phyloP scores from a whole-genome alignment of 1,140 invertebrate species.

The Aethina tumida region DNA sequence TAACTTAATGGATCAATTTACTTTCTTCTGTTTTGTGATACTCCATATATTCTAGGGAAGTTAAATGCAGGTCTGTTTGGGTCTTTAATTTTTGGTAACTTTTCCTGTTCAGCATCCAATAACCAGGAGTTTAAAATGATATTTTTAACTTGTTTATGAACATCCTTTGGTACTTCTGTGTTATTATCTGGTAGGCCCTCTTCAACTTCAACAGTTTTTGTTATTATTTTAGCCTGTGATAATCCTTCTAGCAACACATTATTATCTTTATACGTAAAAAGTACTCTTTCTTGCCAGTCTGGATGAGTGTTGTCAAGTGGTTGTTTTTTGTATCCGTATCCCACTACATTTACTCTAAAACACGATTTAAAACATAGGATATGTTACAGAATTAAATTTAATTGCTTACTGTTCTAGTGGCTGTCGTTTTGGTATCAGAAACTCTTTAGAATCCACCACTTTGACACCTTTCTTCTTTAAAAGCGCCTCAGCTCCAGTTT shows the following conservation, averaged over 20 bases:
- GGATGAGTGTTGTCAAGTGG: conserved; percentile 47
- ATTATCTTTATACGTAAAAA: conserved; percentile 47
- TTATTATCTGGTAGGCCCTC: conserved; percentile 50
- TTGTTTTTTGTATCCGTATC: conserved; percentile 31
- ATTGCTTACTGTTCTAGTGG: conserved; percentile 26
- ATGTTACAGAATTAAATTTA: conserved; percentile 6
- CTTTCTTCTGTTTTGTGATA: conserved; percentile 58
- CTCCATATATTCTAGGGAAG: conserved; percentile 61
- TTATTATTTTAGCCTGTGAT: conserved; percentile 59
- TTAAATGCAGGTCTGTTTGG: conserved; percentile 55
- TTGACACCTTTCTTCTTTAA: conserved; percentile 42
- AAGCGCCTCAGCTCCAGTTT: conserved; percentile 41
- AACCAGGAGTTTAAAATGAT: conserved; percentile 59
- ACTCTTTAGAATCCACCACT: conserved; percentile 44
- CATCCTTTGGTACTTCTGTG: conserved; percentile 32
- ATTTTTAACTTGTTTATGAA: conserved; percentile 47
- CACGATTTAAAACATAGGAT: conserved; percentile 10
- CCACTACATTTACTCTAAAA: conserved; percentile 41
- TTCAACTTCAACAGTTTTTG: conserved; percentile 59
- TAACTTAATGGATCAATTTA: conserved; percentile 39
- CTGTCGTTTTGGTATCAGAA: conserved; percentile 36
- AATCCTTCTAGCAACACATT: conserved; percentile 61
- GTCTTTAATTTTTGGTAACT: conserved; percentile 62
- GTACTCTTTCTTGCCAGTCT: conserved; percentile 49
- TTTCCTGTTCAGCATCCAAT: conserved; percentile 68